Evolutionary conservation across 2,113 vertebrate genomes (phyloP).

Genomic region (Eulemur rufifrons): DNA sequence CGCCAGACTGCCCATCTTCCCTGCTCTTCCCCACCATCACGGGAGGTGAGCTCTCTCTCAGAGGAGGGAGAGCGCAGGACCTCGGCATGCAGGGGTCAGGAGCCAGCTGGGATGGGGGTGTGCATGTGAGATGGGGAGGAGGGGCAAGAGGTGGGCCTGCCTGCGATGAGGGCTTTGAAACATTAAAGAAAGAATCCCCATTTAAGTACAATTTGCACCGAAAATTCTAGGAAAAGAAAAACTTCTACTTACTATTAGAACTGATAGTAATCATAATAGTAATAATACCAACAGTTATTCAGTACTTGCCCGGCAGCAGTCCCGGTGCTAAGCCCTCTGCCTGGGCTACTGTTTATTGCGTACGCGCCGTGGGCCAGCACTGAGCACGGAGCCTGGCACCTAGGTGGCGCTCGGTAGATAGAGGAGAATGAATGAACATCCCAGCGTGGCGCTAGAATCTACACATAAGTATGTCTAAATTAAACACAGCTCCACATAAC

Average conservation of each 20-base stretch:
- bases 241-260: not conserved
- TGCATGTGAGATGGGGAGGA: too few relatives aligned
- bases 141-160: too few relatives aligned
- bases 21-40: not conserved
- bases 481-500: not conserved
- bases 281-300: not conserved
- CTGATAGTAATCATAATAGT: not conserved
- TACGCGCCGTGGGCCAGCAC: not conserved
- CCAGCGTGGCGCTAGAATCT: not conserved
- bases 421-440: not conserved
- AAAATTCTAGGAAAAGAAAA: slow-evolving; percentile 12
- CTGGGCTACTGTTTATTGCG: not conserved
- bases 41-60: not conserved
- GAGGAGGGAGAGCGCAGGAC: not conserved
- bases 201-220: not conserved
- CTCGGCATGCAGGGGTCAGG: not conserved
- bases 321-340: not conserved
- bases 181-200: not conserved
- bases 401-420: not conserved
- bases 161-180: not conserved
- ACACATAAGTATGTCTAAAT: not conserved
- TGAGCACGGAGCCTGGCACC: not conserved
- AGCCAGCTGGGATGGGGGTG: not conserved
- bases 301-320: not conserved
- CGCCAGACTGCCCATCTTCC: accelerated